Evolutionary conservation across 2,888 invertebrate species (phyloP).

Genomic region (Sepiola atlantica): DNA sequence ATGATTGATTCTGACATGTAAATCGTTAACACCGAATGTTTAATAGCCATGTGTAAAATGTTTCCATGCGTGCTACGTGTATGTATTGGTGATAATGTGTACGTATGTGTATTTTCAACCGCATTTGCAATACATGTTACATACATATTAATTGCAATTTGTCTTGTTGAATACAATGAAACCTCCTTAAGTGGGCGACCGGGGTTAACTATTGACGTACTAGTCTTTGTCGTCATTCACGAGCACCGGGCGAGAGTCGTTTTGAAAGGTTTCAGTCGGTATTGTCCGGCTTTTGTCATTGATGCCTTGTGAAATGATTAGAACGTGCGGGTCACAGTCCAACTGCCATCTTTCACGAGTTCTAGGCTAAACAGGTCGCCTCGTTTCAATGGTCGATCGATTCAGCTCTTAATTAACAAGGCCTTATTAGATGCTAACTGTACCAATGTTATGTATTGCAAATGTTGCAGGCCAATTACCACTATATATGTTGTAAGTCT

Average conservation of each 20-base stretch:
- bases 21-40: too few relatives aligned
- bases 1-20: too few relatives aligned
- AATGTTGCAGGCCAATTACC: neutral
- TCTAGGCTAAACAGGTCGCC: rapidly evolving
- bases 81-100: too few relatives aligned
- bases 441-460: neutral
- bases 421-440: neutral
- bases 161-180: neutral
- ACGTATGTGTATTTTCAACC: too few relatives aligned
- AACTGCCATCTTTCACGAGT: neutral
- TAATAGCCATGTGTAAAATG: too few relatives aligned
- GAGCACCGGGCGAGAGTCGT: neutral
- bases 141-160: neutral
- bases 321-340: neutral
- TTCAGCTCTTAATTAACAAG: neutral
- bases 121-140: too few relatives aligned
- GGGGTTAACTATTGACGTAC: neutral
- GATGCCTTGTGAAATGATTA: neutral
- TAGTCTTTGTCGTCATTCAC: neutral
- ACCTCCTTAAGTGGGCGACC: neutral
- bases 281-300: neutral
- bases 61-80: too few relatives aligned
- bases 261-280: neutral
- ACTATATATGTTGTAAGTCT: neutral
- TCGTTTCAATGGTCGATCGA: neutral